Base-by-base conservation (phyloP, 2,113 vertebrate genomes). In the Calonectris borealis region DNA sequence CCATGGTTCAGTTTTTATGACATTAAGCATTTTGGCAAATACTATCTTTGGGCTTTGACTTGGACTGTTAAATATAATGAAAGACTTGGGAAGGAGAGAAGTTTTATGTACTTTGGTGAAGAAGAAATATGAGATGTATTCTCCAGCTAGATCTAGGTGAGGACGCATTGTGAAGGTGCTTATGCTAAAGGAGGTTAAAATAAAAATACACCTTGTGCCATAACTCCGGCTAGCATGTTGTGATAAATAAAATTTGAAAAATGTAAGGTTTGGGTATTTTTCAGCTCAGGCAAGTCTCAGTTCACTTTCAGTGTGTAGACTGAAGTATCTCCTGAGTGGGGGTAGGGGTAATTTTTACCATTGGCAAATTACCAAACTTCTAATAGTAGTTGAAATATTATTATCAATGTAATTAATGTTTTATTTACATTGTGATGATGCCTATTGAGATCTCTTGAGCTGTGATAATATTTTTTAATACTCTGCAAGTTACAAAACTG, bases 301-400 rank as follows among this genome's bases (percentile, higher is more conserved):
- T 42, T 71, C 9, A 3, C 5, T 61, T 57, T 65, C 24, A 10
- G 10, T 5, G 8, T 0, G 0, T 6, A 69, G 24, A 16, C 26
- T 49, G 31, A 69, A 31, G 7, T 25, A 26, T 11, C 44, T 52
- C 6, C 36, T 32, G n/a, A 31, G 9, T 6, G 16, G n/a, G 26
- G 22, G 26, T 4, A 31, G 18, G 34, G n/a, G 8, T 27, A 21
- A 8, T 29, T 82, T 34, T 42, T 76, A 42, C 44, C 5, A 6
- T 0, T 44, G 36, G 9, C 17, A 65, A 72, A n/a, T n/a, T 29
- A n/a, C 18, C 11, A 11, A 7, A 7, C 15, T 78, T 83, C 25
- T 83, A 61, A 49, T 2, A 51, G 27, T 18, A 55, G 11, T 6
- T 58, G 61, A 84, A 78, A 31, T 64, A 18, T 84, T 81, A 11